A percentile compares a stretch with the other conserved stretches of the same genome.
Conservation (phyloP, 2,797 vertebrate genomes). For the Sebastes taczanowskii region DNA sequence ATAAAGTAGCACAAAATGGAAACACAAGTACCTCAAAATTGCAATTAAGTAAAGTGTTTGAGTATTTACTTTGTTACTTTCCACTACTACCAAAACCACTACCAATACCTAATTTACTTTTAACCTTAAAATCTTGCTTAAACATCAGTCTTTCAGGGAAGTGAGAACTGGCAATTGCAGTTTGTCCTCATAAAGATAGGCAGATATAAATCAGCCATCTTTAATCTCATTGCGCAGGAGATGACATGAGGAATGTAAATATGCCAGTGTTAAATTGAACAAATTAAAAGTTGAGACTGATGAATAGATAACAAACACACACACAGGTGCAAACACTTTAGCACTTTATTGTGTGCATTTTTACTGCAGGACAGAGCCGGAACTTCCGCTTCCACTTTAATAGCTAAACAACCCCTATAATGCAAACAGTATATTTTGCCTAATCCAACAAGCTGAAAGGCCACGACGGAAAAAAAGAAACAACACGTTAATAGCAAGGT, state of each 20-base stretch:
- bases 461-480: neutral
- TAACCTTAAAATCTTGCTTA: neutral
- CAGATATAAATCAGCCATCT: neutral
- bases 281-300: conserved; percentile 55
- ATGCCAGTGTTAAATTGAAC: neutral
- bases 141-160: neutral
- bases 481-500: conserved; percentile 52
- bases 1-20: neutral
- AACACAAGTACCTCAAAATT: neutral
- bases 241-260: neutral
- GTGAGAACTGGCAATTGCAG: neutral
- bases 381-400: conserved; percentile 33
- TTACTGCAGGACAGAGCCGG: neutral
- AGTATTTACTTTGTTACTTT: neutral
- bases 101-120: neutral
- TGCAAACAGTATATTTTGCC: conserved; percentile 40
- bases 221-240: neutral
- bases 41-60: neutral
- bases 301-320: conserved; percentile 28
- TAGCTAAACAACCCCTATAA: conserved; percentile 34
- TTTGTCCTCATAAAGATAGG: neutral
- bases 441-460: conserved; percentile 43
- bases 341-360: neutral
- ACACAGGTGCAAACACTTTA: neutral
- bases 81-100: neutral